phyloP scores from a whole-genome alignment of 2,113 vertebrate genomes.

The Coptodon bakossiorum region DNA sequence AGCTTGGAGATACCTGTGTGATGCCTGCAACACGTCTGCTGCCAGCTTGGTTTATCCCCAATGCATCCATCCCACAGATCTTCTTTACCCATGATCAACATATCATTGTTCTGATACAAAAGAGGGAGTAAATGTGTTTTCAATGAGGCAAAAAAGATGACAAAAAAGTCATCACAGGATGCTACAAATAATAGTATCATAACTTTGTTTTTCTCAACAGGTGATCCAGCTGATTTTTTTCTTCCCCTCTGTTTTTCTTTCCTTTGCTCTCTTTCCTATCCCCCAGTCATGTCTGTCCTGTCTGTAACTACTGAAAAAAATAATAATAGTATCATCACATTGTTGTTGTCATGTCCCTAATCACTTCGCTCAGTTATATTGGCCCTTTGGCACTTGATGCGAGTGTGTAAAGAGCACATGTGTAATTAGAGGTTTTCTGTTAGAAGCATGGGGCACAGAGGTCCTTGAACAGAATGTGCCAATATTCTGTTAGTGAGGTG shows the following conservation, averaged over 20 bases:
- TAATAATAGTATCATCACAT: not conserved
- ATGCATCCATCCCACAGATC: not conserved
- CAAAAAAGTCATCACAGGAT: not conserved
- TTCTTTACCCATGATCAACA: not conserved
- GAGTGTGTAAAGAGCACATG: not conserved
- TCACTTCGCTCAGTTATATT: not conserved
- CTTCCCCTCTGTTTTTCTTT: too few relatives aligned
- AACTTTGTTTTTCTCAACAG: too few relatives aligned
- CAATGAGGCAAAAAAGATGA: not conserved
- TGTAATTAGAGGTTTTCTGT: constrained; percentile 51
- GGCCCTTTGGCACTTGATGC: not conserved
- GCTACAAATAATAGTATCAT: not conserved
- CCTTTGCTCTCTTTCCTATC: too few relatives aligned
- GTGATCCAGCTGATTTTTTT: too few relatives aligned
- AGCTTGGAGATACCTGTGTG: not conserved
- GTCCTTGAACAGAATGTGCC: not conserved
- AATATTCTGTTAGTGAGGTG: not conserved
- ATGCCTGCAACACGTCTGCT: not conserved
- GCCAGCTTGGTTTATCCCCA: not conserved
- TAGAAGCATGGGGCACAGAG: not conserved
- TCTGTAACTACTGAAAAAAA: too few relatives aligned
- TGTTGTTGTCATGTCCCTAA: rapidly evolving
- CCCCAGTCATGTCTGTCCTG: too few relatives aligned
- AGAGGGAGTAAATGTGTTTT: not conserved
- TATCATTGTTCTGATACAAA: not conserved